phyloP scores from a whole-genome alignment of 2,113 vertebrate species.

The Phalacrocorax pelagicus region DNA sequence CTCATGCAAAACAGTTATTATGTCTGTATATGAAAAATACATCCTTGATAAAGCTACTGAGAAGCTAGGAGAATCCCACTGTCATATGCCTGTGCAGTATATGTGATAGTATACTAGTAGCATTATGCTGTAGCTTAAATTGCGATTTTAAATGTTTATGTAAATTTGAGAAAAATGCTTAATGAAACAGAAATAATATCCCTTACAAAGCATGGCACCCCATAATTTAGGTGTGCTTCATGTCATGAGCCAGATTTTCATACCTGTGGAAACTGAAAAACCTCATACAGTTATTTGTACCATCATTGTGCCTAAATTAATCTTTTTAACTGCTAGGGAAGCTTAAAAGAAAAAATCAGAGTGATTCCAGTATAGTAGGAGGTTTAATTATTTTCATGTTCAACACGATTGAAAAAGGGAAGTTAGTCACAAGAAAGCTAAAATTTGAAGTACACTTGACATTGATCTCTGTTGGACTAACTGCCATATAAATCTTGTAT shows the following conservation, averaged over 20 bases:
- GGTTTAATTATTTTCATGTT: background rate
- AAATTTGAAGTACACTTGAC: background rate
- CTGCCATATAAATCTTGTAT: background rate
- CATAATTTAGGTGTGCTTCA: rapidly evolving
- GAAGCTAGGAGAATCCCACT: background rate
- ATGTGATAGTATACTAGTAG: background rate
- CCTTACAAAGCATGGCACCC: background rate
- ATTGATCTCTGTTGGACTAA: background rate
- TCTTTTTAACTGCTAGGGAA: background rate
- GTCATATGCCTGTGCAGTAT: too few relatives aligned
- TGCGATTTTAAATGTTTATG: background rate
- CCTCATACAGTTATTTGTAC: background rate
- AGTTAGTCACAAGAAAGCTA: background rate
- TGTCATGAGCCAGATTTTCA: background rate
- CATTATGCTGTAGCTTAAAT: background rate
- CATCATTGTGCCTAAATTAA: background rate
- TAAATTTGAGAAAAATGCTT: background rate
- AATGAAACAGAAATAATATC: background rate
- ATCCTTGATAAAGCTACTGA: background rate
- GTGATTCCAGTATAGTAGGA: background rate
- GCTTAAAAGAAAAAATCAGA: background rate
- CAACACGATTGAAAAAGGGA: background rate
- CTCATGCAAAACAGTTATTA: background rate
- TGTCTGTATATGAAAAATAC: background rate
- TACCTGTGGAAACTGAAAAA: background rate